phyloP scores from a whole-genome alignment of 2,113 vertebrate species.

The Oryzias celebensis region DNA sequence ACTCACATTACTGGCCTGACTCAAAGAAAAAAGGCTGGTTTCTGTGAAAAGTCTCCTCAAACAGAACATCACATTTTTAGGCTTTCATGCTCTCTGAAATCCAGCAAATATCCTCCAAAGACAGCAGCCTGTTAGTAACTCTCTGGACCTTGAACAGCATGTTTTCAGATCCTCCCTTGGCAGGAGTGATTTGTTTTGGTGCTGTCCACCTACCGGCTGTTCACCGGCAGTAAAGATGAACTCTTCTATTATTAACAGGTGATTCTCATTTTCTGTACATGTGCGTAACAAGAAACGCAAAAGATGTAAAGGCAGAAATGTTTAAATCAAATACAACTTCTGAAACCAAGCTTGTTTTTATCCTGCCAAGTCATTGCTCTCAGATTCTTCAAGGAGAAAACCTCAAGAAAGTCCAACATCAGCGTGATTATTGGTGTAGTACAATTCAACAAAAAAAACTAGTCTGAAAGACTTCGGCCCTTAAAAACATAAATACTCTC shows the following conservation, averaged over 20 bases:
- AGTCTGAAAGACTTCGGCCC: too few relatives aligned
- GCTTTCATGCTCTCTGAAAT: constrained; percentile 8
- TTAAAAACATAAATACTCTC: too few relatives aligned
- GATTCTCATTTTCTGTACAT: constrained; percentile 39
- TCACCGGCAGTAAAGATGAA: constrained; percentile 39
- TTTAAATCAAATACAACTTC: constrained; percentile 44
- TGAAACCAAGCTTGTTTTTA: constrained; percentile 24
- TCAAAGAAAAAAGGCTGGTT: background rate
- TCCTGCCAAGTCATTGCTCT: constrained; percentile 13
- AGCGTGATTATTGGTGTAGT: too few relatives aligned
- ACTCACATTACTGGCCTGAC: background rate
- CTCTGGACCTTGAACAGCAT: constrained; percentile 54
- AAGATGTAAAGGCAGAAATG: constrained; percentile 38
- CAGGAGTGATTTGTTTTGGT: constrained; percentile 44
- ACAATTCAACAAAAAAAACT: too few relatives aligned
- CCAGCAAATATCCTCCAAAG: constrained; percentile 2
- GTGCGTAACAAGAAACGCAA: constrained; percentile 11
- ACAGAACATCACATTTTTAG: background rate
- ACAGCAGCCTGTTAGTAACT: constrained; percentile 12
- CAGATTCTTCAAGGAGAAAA: constrained; percentile 1
- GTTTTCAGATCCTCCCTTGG: constrained; percentile 54
- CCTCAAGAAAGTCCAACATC: too few relatives aligned
- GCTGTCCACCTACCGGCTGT: constrained; percentile 32
- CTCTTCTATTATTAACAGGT: constrained; percentile 44
- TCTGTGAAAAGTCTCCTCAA: constrained; percentile 7